phyloP scores from a whole-genome alignment of 2,113 vertebrate genomes.

The Hippotragus niger region DNA sequence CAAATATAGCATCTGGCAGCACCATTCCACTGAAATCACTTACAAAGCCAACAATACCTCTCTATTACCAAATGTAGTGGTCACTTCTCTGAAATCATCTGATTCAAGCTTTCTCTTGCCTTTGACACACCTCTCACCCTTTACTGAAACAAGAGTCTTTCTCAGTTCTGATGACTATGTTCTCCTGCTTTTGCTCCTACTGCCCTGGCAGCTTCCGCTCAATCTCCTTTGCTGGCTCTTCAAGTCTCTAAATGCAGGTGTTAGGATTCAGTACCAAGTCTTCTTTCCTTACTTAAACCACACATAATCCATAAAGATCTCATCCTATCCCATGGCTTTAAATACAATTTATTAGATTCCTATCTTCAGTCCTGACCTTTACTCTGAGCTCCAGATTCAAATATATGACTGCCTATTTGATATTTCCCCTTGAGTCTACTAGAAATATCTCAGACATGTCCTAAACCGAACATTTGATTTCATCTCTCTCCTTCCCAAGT shows the following conservation, averaged over 20 bases:
- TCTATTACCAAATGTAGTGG: background rate
- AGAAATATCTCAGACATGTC: background rate
- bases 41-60: background rate
- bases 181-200: background rate
- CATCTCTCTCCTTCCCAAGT: background rate
- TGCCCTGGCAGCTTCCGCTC: background rate
- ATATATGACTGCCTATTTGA: background rate
- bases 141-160: background rate
- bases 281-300: background rate
- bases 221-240: background rate
- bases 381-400: constrained; percentile 24
- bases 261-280: background rate
- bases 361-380: background rate
- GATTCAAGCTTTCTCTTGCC: background rate
- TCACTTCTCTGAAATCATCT: background rate
- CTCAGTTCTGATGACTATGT: background rate
- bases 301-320: background rate
- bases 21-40: background rate
- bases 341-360: background rate
- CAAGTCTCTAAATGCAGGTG: background rate
- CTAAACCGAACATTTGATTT: background rate
- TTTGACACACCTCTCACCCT: background rate
- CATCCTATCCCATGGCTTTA: background rate
- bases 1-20: background rate
- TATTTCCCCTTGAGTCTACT: background rate